These are phyloP conservation scores for Drosophila takahashii DNA, from an alignment of 1,140 invertebrate species.

Conservation along the genomic window DNA sequence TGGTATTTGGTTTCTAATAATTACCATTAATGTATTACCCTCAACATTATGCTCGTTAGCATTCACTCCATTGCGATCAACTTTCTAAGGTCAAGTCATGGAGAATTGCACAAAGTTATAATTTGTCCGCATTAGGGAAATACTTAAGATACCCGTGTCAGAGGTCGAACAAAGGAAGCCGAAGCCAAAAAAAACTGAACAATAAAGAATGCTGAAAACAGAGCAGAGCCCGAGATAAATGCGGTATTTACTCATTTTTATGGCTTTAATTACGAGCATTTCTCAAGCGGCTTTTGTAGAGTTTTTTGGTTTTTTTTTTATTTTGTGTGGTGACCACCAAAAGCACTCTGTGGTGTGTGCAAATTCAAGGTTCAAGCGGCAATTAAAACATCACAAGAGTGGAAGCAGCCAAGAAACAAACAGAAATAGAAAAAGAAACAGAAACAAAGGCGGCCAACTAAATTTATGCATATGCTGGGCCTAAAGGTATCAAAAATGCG, in stretches of 20 bases:
- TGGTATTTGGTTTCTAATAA: conserved; percentile 4
- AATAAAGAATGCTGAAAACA: conserved; percentile 45
- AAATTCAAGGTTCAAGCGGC: conserved; percentile 69
- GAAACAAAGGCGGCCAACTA: conserved; percentile 45
- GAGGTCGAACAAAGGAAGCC: conserved; percentile 38
- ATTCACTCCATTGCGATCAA: conserved; percentile 14
- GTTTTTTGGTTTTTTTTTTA: conserved; percentile 2
- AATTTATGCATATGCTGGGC: conserved; percentile 34
- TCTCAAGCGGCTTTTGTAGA: conserved; percentile 55
- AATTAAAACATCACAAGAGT: conserved; percentile 67
- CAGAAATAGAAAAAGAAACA: conserved; percentile 37
- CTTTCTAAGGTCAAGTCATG: conserved; percentile 42
- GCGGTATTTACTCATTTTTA: conserved; percentile 63
- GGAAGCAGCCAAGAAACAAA: conserved; percentile 38
- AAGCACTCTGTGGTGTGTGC: conserved; percentile 65
- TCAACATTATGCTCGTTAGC: conserved; percentile 22
- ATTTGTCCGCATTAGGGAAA: conserved; percentile 47
- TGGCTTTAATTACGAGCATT: conserved; percentile 76
- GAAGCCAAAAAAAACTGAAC: conserved; percentile 12
- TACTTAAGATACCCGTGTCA: conserved; percentile 34
- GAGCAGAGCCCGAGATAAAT: conserved; percentile 55
- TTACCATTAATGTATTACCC: conserved; percentile 23
- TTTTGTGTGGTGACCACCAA: conserved; percentile 47
- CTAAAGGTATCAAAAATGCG: conserved; percentile 47
- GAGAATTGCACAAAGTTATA: conserved; percentile 49